Conservation (phyloP, 2,888 invertebrate genomes). For the Allolobophora icterica region DNA sequence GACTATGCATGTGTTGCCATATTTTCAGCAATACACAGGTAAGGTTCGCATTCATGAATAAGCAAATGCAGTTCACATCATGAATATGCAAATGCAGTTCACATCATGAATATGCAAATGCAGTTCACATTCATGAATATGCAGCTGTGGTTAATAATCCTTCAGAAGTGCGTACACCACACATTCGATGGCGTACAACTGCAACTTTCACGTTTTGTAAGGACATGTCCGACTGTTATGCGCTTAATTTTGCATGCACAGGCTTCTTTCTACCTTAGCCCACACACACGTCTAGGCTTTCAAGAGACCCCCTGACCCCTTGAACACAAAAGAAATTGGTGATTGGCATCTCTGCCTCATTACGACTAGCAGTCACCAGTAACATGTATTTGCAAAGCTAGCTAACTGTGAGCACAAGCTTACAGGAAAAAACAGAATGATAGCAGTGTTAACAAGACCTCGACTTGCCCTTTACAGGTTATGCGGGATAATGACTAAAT, state of each 20-base stretch:
- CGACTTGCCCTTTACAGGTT: neutral
- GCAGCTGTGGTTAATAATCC: neutral
- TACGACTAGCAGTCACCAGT: neutral
- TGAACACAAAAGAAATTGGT: constrained; percentile 3
- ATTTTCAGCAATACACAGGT: no score
- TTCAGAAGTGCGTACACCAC: neutral
- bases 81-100: neutral
- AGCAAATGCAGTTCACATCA: neutral
- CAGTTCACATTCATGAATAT: neutral
- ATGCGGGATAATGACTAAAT: neutral
- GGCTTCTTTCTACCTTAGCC: neutral
- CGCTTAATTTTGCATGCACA: neutral
- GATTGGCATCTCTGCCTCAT: neutral
- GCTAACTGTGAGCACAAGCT: neutral
- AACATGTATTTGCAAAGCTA: neutral
- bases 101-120: neutral
- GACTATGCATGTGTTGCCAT: neutral
- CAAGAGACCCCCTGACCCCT: neutral
- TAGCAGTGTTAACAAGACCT: neutral
- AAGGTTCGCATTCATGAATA: neutral
- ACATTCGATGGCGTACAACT: neutral
- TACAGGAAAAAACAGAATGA: neutral
- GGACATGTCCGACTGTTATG: neutral
- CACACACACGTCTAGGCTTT: neutral
- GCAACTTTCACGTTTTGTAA: neutral